Percentiles rank a stretch among this genome's conserved stretches.
phyloP scores from a whole-genome alignment of 2,888 invertebrate genomes.

The Tetrapedia diversipes region DNA sequence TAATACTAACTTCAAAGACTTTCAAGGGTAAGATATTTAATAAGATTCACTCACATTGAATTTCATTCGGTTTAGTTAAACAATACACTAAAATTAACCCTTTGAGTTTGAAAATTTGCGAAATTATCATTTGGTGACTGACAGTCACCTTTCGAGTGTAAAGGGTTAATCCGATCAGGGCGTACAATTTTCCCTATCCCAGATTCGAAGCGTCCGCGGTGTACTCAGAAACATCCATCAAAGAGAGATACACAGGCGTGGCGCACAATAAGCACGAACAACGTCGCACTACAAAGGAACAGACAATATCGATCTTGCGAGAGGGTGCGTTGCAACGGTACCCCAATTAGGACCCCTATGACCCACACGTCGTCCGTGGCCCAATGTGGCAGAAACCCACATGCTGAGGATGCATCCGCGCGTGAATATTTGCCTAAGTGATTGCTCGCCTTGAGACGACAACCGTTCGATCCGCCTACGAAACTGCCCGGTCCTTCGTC shows the following conservation, averaged over 20 bases:
- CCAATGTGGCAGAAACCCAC: constrained; percentile 71
- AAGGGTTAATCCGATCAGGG: too few relatives aligned
- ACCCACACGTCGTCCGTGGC: constrained; percentile 47
- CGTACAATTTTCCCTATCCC: neutral
- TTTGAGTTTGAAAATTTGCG: too few relatives aligned
- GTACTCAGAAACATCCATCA: neutral
- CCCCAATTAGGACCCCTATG: constrained; percentile 68
- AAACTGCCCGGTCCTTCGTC: constrained; percentile 54
- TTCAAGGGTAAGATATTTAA: too few relatives aligned
- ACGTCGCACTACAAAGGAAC: constrained; percentile 36
- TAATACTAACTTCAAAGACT: too few relatives aligned
- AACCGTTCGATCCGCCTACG: constrained; percentile 51
- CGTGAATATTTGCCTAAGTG: constrained; percentile 82
- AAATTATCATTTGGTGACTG: too few relatives aligned
- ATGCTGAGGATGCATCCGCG: constrained; percentile 78
- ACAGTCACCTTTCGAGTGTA: too few relatives aligned
- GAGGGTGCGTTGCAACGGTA: constrained; percentile 40
- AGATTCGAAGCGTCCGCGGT: neutral
- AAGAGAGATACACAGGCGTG: neutral
- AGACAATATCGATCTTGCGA: constrained; percentile 39
- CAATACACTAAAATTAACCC: too few relatives aligned
- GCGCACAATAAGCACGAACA: constrained; percentile 20
- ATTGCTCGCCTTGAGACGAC: constrained; percentile 73
- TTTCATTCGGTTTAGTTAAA: too few relatives aligned
- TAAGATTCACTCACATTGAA: too few relatives aligned